These are phyloP conservation scores for Thecophora atra DNA, from an alignment of 2,888 invertebrate genomes.

Conservation along the genomic window DNA sequence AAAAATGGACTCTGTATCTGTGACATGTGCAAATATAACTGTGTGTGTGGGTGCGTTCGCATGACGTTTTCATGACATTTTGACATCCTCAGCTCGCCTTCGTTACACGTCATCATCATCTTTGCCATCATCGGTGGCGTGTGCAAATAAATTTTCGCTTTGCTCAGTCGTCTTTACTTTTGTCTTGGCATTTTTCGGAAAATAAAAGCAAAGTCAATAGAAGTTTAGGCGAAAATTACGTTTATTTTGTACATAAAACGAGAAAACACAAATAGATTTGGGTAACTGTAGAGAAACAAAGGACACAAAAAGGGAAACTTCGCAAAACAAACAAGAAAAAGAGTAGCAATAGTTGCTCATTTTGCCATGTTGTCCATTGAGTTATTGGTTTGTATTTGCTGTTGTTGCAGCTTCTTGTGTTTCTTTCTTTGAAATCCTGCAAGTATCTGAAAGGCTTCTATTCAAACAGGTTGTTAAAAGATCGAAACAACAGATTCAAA, in stretches of 20 bases:
- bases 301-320: not conserved
- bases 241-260: not conserved
- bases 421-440: no score
- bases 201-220: constrained; percentile 1
- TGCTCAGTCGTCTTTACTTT: not conserved
- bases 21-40: not conserved
- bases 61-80: not conserved
- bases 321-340: no score
- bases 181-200: not conserved
- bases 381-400: no score
- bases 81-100: not conserved
- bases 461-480: no score
- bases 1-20: not conserved
- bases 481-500: no score
- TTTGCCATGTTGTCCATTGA: no score
- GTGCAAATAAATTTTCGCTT: not conserved
- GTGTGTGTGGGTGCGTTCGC: not conserved
- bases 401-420: no score
- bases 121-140: not conserved
- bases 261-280: not conserved
- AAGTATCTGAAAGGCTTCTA: no score
- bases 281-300: no score
- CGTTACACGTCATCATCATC: not conserved
- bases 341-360: no score
- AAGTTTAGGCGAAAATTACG: not conserved